Base-by-base conservation (phyloP, 2,888 invertebrate genomes). In the Hermaeophaga mercurialis region DNA sequence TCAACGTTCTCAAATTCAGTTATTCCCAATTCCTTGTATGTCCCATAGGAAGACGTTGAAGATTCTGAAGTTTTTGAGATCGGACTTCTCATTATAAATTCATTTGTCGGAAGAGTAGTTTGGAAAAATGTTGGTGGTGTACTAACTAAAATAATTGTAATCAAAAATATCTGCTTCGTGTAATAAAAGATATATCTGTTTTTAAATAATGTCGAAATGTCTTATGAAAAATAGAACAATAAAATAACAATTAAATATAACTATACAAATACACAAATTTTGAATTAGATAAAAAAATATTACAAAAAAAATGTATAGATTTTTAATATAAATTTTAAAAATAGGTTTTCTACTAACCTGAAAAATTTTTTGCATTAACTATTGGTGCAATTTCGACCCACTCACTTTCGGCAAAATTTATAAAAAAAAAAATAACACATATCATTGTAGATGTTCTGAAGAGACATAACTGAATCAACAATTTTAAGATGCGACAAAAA, bases 361-460 rank as follows among this genome's bases (percentile, higher is more conserved):
- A 43, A n/a, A 38, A 18, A 38, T 52, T 46, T 47, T 62, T 58
- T 26, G 44, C 50, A 38, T 58, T 62, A 22, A 49, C n/a, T 34
- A 66, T 52, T 52, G 68, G 69, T 6, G 64, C 56, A 48, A 73
- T 68, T 66, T 71, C 70, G 3, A 73, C 65, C 73, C 73, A 72
- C 11, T 71, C 71, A 56, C 67, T 58, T 19, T 54, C 49, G 6
- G 56, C 58, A 22, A 28, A 46, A 56, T 45, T 41, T 22, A 43
- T 34, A 15, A 62, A 38, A 8, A 62, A 54, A 53, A 64, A 14
- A 53, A 58, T 43, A 28, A 53, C 8, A 53, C 39, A 60, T 47
- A 54, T 41, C 58, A 61, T 62, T 39, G 15, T 56, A 12, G 12
- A 14, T 52, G n/a, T 11, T 12, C 3, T 8, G 5, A 2, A 38